Base-by-base conservation (phyloP, 2,113 vertebrate species). In the Phocoena phocoena region DNA sequence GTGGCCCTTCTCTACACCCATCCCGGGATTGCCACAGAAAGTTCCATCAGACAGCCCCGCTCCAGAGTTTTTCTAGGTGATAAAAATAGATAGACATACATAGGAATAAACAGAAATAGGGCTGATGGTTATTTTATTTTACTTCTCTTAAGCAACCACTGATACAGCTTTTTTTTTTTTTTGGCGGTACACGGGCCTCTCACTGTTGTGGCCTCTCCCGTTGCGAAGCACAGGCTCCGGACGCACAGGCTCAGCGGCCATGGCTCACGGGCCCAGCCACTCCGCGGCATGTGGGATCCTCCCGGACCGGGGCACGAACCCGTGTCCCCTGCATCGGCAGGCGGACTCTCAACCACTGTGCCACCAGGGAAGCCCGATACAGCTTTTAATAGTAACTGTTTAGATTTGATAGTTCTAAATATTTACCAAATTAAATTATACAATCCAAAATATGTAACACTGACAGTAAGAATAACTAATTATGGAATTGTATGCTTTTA, bases 381-480 rank as follows among this genome's bases (percentile, higher is more conserved):
- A 47, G 11, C 47, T 47, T 88, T 93, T 76, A 3, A 83, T 63
- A 44, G 18, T 80, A 88, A 58, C 1, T 14, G 62, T 76, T 82
- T 90, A 65, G n/a, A n/a, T 70, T 87, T 53, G 47, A 18, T 25
- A 60, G 53, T 63, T 80, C 62, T 68, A 79, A 73, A 73, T 68
- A 94, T 47, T 86, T 95, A 33, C 20, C 28, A 70, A 55, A 17
- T 41, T 76, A 96, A 95, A 88, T 44, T 50, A 62, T 18, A 44
- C 9, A 76, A 70, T 80, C 18, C 44, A 96, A 97, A 91, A 36
- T 53, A 85, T 5, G 2, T 76, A 70, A 80, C 38, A 71, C 63
- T 25, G 62, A 67, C 25, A 41, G 63, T 58, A 41, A 96, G 26
- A 96, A 80, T n/a, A 87, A 36, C 14, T 79, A 18, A 73, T 88